Evolutionary conservation across 2,888 invertebrate species (phyloP).

Genomic region (Ormyrus rosae): DNA sequence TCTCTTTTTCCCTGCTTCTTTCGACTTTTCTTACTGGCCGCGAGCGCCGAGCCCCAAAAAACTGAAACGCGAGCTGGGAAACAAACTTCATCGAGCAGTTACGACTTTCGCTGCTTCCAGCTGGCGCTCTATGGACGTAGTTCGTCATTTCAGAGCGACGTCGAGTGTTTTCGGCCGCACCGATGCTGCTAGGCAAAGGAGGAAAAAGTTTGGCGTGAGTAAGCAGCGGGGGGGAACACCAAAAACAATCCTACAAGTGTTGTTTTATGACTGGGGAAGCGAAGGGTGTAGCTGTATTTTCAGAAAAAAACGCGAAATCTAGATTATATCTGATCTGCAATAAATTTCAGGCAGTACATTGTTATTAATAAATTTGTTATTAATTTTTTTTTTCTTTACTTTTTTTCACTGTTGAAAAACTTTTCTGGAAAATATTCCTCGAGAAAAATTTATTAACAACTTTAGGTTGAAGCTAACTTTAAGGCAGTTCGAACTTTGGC

Average conservation of each 20-base stretch:
- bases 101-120: too few species aligned
- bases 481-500: too few species aligned
- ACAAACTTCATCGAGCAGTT: conserved; percentile 17
- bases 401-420: neutral
- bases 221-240: neutral
- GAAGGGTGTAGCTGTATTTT: too few species aligned
- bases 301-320: too few species aligned
- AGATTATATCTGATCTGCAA: too few species aligned
- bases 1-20: neutral
- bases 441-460: conserved; percentile 1
- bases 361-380: neutral
- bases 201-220: conserved; percentile 11
- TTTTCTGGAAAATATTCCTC: neutral
- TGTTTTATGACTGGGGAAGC: conserved; percentile 9
- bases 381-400: neutral
- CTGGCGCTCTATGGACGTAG: too few species aligned
- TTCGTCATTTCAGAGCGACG: neutral
- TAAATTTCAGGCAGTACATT: neutral
- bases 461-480: too few species aligned
- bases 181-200: neutral
- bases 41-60: neutral
- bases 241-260: conserved; percentile 42
- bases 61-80: neutral
- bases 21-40: conserved; percentile 8
- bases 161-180: neutral